Evolutionary conservation across 2,888 invertebrate genomes (phyloP).

Genomic region (Phortica magna): DNA sequence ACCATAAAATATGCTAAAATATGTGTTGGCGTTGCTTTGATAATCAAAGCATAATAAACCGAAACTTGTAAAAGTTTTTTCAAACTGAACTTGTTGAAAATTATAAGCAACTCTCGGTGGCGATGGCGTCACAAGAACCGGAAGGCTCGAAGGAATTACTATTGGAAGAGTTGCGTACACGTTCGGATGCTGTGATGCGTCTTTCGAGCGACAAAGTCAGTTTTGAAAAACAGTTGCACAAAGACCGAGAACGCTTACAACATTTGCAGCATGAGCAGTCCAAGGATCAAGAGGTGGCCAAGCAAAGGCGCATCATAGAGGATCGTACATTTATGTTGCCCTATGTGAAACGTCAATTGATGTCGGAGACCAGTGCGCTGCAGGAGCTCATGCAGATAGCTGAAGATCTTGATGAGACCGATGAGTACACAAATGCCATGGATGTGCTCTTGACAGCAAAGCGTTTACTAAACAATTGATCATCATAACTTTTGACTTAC

Average conservation of each 20-base stretch:
- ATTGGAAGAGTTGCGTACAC: background rate
- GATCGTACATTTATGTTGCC: background rate
- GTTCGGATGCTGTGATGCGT: background rate
- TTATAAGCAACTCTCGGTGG: too few relatives aligned
- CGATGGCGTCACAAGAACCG: too few relatives aligned
- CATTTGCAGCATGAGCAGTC: background rate
- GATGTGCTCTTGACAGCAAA: background rate
- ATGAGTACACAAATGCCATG: constrained; percentile 8
- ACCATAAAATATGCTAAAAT: too few relatives aligned
- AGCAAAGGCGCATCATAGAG: background rate
- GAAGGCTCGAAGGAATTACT: background rate
- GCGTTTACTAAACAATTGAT: too few relatives aligned
- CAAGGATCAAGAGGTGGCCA: background rate
- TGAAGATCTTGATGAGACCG: background rate
- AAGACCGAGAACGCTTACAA: background rate
- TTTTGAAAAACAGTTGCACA: background rate
- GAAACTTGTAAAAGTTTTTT: too few relatives aligned
- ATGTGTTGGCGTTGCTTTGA: too few relatives aligned
- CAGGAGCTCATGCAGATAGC: background rate
- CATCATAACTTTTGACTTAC: too few relatives aligned
- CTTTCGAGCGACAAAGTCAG: background rate
- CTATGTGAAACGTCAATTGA: background rate
- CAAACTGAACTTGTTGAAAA: too few relatives aligned
- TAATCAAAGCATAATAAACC: too few relatives aligned
- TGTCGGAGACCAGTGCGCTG: background rate